These are phyloP conservation scores for Pseudorhiza aurosa DNA, from an alignment of 30 jellyfish, hydroid and myxozoan species.

Conservation along the genomic window DNA sequence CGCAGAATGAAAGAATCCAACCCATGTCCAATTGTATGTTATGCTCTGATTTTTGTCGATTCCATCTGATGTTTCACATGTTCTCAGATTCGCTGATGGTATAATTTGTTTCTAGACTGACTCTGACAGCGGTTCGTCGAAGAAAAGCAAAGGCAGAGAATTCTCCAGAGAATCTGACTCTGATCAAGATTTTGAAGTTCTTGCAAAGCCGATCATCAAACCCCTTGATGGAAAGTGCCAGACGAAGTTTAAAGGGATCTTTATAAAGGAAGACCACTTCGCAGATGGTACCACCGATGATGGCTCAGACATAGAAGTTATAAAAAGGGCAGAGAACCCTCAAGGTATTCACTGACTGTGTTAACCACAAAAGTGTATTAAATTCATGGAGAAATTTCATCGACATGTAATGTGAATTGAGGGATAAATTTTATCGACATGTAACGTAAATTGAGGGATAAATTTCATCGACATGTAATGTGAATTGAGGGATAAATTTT, in stretches of 20 bases:
- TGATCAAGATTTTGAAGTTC: slow-evolving; percentile 63
- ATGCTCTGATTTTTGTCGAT: no score
- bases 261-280: slow-evolving; percentile 68
- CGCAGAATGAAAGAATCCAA: no score
- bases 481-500: no score
- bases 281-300: slow-evolving; percentile 56
- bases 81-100: no score
- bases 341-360: background rate
- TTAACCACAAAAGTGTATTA: no score
- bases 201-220: slow-evolving; percentile 30
- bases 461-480: no score
- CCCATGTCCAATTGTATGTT: no score
- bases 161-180: slow-evolving; percentile 35
- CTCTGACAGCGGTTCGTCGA: background rate
- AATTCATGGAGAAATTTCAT: no score
- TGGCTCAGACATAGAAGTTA: slow-evolving; percentile 75
- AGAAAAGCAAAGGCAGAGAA: slow-evolving; percentile 2
- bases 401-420: no score
- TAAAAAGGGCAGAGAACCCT: slow-evolving; percentile 16
- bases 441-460: no score
- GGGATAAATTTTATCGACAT: no score
- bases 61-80: no score
- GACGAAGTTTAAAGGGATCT: slow-evolving; percentile 46
- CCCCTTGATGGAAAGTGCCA: background rate
- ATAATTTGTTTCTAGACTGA: background rate